phyloP scores from a whole-genome alignment of 2,113 vertebrate species.

The Pionites leucogaster region DNA sequence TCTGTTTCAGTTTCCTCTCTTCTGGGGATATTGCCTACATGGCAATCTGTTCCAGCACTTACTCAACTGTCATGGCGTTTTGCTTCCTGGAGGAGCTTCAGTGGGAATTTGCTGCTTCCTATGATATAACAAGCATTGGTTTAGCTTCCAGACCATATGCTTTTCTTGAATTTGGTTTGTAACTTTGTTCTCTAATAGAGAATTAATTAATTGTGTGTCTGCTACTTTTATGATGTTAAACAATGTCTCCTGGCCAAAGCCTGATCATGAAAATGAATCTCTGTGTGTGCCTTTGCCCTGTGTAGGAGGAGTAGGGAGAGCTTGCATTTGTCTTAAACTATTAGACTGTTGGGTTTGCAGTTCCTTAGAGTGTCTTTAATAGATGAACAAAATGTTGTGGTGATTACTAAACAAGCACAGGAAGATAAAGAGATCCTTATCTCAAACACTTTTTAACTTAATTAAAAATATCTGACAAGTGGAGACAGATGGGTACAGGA shows the following conservation, averaged over 20 bases:
- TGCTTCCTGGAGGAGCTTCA: slow-evolving; percentile 94
- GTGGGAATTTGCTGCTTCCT: slow-evolving; percentile 90
- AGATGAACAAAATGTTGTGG: neutral
- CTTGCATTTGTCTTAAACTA: neutral
- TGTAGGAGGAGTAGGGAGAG: neutral
- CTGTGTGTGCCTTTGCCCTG: neutral
- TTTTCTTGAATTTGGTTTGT: slow-evolving; percentile 94
- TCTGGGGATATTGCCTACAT: slow-evolving; percentile 88
- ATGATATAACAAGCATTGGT: slow-evolving; percentile 76
- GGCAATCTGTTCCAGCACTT: slow-evolving; percentile 86
- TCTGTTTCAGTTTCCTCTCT: slow-evolving; percentile 83
- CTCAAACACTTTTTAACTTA: neutral
- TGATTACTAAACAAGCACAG: neutral
- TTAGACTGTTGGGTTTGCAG: neutral
- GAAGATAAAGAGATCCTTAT: neutral
- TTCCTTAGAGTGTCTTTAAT: neutral
- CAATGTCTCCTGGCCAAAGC: neutral
- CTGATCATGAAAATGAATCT: neutral
- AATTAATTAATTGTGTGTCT: neutral
- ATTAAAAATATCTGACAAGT: neutral
- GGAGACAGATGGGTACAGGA: neutral
- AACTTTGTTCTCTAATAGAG: neutral
- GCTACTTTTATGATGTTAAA: neutral
- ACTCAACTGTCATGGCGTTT: slow-evolving; percentile 88
- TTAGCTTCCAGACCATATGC: slow-evolving; percentile 89